phyloP scores from a whole-genome alignment of 2,113 vertebrate genomes.

The Agelaius tricolor region DNA sequence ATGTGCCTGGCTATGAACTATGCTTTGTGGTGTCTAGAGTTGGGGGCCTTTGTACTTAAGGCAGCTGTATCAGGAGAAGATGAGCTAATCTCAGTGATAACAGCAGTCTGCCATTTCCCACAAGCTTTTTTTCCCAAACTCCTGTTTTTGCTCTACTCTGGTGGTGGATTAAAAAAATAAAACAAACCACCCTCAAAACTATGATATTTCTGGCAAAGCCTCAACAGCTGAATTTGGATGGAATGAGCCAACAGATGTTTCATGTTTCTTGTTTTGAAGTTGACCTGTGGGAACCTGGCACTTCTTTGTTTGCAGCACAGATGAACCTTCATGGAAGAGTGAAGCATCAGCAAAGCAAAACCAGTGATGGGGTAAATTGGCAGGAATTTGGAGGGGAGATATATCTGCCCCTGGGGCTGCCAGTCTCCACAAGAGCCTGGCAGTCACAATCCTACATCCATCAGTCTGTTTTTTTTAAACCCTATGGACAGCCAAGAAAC shows the following conservation, averaged over 20 bases:
- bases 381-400: fast-evolving
- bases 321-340: not conserved
- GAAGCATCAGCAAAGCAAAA: not conserved
- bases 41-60: not conserved
- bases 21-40: not conserved
- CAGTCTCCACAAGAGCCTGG: not conserved
- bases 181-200: not conserved
- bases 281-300: not conserved
- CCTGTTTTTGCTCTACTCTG: not conserved
- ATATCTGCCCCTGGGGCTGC: not conserved
- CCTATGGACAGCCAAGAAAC: not conserved
- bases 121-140: not conserved
- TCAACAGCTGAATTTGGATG: not conserved
- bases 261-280: not conserved
- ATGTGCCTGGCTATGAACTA: not conserved
- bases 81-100: not conserved
- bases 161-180: not conserved
- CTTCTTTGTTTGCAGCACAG: not conserved
- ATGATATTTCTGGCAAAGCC: not conserved
- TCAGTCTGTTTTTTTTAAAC: not conserved
- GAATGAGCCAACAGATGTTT: not conserved
- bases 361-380: not conserved
- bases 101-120: not conserved
- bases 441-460: not conserved
- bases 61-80: not conserved